Conservation (phyloP, 92 coral and sea anemone genomes). For the Pocillopora grandis region DNA sequence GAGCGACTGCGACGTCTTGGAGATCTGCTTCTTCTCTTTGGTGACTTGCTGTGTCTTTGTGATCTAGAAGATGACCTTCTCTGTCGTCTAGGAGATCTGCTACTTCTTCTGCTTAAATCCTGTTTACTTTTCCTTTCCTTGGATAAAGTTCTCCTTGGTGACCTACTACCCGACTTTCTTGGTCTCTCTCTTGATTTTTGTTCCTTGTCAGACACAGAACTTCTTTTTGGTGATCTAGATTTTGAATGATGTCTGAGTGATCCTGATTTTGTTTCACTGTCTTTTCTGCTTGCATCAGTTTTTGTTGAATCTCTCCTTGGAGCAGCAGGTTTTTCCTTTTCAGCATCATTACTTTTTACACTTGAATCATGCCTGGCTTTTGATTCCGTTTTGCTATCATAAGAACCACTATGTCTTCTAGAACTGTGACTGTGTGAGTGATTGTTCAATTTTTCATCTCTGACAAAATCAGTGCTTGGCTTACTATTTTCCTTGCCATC, state of each 20-base stretch:
- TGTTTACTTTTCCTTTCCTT: conserved; percentile 26
- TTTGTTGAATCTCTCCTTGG: conserved; percentile 45
- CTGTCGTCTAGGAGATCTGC: conserved; percentile 37
- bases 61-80: conserved; percentile 40
- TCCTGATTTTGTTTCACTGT: conserved; percentile 24
- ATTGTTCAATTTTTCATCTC: conserved; percentile 28
- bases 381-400: conserved; percentile 33
- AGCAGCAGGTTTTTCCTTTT: conserved; percentile 27
- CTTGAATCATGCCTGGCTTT: conserved; percentile 27
- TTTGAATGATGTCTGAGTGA: conserved; percentile 45
- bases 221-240: conserved; percentile 60
- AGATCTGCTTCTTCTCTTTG: conserved; percentile 52
- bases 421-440: conserved; percentile 33
- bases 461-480: conserved; percentile 17
- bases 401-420: conserved; percentile 43
- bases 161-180: conserved; percentile 28
- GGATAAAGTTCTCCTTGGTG: conserved; percentile 34
- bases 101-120: background rate
- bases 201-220: conserved; percentile 7
- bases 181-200: conserved; percentile 33
- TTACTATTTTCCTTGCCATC: conserved; percentile 26
- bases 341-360: conserved; percentile 30
- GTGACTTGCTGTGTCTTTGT: conserved; percentile 37
- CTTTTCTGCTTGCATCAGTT: conserved; percentile 38
- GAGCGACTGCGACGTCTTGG: conserved; percentile 57